These are phyloP conservation scores for Falco rusticolus DNA, from an alignment of 2,797 vertebrate species.

Conservation along the genomic window DNA sequence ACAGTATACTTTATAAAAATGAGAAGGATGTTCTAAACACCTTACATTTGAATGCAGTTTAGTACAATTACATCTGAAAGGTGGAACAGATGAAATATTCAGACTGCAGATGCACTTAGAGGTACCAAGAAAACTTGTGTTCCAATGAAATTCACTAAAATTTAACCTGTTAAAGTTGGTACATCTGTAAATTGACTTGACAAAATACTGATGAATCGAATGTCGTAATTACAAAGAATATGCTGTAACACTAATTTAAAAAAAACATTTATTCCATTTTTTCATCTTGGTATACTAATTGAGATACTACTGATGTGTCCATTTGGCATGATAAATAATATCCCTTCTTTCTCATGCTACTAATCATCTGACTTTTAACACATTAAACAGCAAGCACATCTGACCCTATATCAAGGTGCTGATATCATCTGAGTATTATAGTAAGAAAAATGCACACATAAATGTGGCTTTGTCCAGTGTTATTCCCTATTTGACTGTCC, in stretches of 20 bases:
- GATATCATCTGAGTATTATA: background rate
- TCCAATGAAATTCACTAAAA: background rate
- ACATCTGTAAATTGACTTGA: background rate
- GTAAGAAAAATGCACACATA: background rate
- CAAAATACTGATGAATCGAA: background rate
- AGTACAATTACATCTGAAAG: background rate
- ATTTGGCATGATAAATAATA: background rate
- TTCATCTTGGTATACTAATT: background rate
- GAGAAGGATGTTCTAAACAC: background rate
- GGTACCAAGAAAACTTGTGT: background rate
- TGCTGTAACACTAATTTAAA: no score
- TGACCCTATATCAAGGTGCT: background rate
- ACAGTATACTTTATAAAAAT: background rate
- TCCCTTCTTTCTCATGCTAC: background rate
- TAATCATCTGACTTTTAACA: background rate
- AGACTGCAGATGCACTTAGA: background rate
- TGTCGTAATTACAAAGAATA: background rate
- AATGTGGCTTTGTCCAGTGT: background rate
- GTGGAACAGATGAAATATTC: background rate
- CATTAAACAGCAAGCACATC: background rate
- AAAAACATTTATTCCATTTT: background rate
- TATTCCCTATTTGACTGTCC: background rate
- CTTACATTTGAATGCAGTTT: background rate
- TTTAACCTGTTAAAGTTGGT: background rate
- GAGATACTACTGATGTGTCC: background rate